Conservation (phyloP, 2,888 invertebrate species). For the Luperina nickerlii region DNA sequence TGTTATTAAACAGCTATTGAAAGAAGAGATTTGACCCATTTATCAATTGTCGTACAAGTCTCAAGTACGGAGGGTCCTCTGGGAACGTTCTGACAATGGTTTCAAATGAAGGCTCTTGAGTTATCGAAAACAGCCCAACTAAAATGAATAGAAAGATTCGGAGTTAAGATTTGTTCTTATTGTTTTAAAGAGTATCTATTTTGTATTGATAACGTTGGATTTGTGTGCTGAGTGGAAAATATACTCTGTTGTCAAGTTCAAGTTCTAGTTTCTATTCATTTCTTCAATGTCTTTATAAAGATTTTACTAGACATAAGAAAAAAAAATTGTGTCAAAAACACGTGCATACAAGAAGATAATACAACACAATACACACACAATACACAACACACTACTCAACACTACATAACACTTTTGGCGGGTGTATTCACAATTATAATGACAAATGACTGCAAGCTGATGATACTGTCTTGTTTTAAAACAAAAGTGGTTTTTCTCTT, state of each 20-base stretch:
- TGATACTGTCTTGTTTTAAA: not conserved
- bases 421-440: not conserved
- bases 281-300: not conserved
- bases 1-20: constrained; percentile 37
- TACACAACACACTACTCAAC: no score
- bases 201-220: constrained; percentile 2
- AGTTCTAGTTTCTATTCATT: not conserved
- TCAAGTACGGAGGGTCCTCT: constrained; percentile 39
- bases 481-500: no score
- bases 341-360: not conserved
- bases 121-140: constrained; percentile 31
- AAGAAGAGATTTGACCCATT: constrained; percentile 54
- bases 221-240: not conserved
- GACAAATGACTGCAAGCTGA: not conserved
- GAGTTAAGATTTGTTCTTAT: constrained; percentile 49
- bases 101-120: constrained; percentile 44
- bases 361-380: not conserved
- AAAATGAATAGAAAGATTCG: constrained; percentile 34
- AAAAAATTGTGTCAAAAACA: not conserved
- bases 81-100: constrained; percentile 44
- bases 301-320: not conserved
- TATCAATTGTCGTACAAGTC: constrained; percentile 53
- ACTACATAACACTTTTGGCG: not conserved
- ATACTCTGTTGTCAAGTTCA: not conserved
- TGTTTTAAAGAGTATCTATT: constrained; percentile 26